Evolutionary conservation across 2,113 vertebrate genomes (phyloP), one percentile per base, ranked within the genome.

Genomic region (Sceloporus undulatus): DNA sequence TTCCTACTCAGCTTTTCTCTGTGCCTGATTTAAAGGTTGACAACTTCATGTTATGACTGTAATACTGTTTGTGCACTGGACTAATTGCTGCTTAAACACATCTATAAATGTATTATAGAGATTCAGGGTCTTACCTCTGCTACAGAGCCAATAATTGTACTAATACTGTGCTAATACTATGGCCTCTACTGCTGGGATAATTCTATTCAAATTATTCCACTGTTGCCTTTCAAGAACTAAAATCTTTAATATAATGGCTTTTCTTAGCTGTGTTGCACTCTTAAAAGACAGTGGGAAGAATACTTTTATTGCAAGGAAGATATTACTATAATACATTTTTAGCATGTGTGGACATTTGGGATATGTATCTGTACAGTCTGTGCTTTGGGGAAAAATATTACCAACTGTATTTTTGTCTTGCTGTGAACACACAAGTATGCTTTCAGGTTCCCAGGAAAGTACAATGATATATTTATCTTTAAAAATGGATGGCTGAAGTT

Each of bases 181-280:
- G 62, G 16, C 70, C 87, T 52, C 76, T 91, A 62, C 76, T 91
- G 14, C 34, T 0, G 0, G 82, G 40, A 23, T 78, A 89, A 16
- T 62, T 0, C 0, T 66, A 48, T 73, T 40, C 29, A 29, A 90
- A 78, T 21, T 76, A 73, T 76, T 23, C 40, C 0, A 74, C 4
- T 0, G 11, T 2, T 78, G 6, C 23, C 65, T 21, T 62, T 27
- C 62, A n/a, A 1, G 1, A 0, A 0, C 13, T n/a, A 48, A 40
- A 83, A 38, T 6, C 66, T 90, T 29, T 78, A 34, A 65, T 29
- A 38, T 75, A 71, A 48, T 0, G 0, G 38, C 79, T 56, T 38
- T 79, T 62, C 21, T 34, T 65, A 71, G 40, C 48, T 54, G 5
- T 71, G 6, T 9, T 89, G 56, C 29, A 65, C 27, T 6, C 21